Conservation (phyloP, 2,888 invertebrate genomes). For the Tenthredo amoena region DNA sequence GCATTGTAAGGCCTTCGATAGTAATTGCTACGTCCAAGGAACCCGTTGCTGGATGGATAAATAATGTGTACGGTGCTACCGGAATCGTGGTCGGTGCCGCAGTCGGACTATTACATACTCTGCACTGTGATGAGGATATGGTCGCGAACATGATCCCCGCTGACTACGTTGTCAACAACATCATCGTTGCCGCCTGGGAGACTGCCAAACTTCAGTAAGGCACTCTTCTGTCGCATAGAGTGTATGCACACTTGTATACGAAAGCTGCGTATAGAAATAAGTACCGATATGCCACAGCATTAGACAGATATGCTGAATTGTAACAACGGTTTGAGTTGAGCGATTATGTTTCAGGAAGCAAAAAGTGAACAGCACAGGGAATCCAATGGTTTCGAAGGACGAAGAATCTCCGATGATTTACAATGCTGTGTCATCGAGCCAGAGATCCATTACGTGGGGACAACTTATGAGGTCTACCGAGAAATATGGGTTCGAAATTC, state of each 20-base stretch:
- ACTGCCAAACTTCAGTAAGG: constrained; percentile 68
- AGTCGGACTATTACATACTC: constrained; percentile 82
- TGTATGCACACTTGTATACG: not conserved
- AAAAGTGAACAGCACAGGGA: constrained; percentile 41
- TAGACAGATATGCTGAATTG: not conserved
- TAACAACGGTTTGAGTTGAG: not conserved
- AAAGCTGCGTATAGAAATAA: too few species aligned
- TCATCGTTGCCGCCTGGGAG: constrained; percentile 82
- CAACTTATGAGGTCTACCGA: constrained; percentile 81
- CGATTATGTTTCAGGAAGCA: constrained; percentile 20
- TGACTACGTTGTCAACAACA: constrained; percentile 83
- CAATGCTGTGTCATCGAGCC: constrained; percentile 91
- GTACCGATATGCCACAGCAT: too few species aligned
- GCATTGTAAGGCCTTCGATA: constrained; percentile 86
- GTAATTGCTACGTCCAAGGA: constrained; percentile 77
- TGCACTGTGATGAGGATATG: constrained; percentile 79
- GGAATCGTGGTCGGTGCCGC: constrained; percentile 80
- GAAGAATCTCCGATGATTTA: constrained; percentile 84
- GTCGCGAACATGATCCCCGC: constrained; percentile 86
- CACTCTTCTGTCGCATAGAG: not conserved
- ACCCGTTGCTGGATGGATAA: constrained; percentile 83
- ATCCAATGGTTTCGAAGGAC: constrained; percentile 51
- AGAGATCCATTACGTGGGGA: constrained; percentile 91
- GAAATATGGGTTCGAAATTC: constrained; percentile 79
- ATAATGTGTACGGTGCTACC: constrained; percentile 86